Base-by-base conservation (phyloP, 1,140 invertebrate genomes). In the Daktulosphaira vitifoliae region DNA sequence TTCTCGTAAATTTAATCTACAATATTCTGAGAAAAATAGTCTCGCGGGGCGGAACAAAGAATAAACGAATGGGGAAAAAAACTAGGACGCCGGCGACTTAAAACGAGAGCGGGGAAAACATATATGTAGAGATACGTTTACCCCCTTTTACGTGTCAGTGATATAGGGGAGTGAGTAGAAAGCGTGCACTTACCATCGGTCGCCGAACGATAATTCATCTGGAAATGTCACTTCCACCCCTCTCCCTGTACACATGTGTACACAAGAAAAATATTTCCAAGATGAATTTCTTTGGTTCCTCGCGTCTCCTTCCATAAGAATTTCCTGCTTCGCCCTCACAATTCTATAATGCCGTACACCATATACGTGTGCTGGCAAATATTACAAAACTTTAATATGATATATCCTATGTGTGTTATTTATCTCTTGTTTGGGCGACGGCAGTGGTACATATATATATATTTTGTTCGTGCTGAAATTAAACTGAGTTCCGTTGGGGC, bases 311-410 rank as follows among this genome's bases (percentile, higher is more conserved):
- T 33, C 37, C 15, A n/a, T 44, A 16, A 5, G 7, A 44, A 3
- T 4, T 11, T 11, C n/a, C 7, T 44, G 11, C n/a, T 7, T 11
- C n/a, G 3, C 37, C 52, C 16, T 8, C 16, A 20, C 37, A 29
- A 7, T 44, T 44, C 39, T 44, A 59, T 37, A 44, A 37, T 42
- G 9, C 37, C 38, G 18, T 16, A 15, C 23, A 13, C 52, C n/a
- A 13, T 37, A 11, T 59, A 59, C 54, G 42, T 20, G 53, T 44
- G 54, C 54, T 39, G 54, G 54, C 38, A 59, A 59, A 59, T 59
- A 59, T 59, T 59, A 46, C 54, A 29, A 59, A 59, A 59, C 54
- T 59, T 59, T 59, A 59, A 59, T 59, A 59, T 59, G 54, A 59
- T 59, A 59, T 59, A 59, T 59, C 54, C 54, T 39, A 39, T 25